These are phyloP conservation scores for Drosophila parabipectinata DNA, from an alignment of 1,140 invertebrate genomes.

Conservation along the genomic window DNA sequence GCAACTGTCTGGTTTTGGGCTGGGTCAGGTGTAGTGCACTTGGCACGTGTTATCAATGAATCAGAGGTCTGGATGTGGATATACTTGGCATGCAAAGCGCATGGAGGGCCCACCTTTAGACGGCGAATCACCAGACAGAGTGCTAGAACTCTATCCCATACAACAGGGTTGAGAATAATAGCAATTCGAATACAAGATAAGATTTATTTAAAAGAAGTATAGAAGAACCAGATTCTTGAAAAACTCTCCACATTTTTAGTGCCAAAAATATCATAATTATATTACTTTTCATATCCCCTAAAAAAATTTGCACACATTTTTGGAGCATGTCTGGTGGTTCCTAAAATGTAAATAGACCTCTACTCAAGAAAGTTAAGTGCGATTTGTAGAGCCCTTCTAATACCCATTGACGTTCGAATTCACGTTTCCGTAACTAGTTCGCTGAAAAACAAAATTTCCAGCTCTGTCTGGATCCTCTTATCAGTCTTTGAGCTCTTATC, in stretches of 20 bases:
- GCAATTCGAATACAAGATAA: neutral
- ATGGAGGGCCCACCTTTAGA: slow-evolving; percentile 41
- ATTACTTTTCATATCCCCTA: too few species aligned
- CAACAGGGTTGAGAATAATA: neutral
- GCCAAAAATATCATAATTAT: too few species aligned
- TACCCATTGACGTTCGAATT: slow-evolving; percentile 20
- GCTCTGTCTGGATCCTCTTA: slow-evolving; percentile 15
- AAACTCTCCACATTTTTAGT: too few species aligned
- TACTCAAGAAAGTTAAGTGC: neutral
- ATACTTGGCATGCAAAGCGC: slow-evolving; percentile 46
- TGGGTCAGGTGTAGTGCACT: slow-evolving; percentile 37
- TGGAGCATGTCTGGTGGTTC: neutral
- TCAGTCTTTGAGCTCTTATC: slow-evolving; percentile 20
- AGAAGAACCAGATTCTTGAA: too few species aligned
- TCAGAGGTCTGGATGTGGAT: slow-evolving; percentile 60
- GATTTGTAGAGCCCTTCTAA: slow-evolving; percentile 6
- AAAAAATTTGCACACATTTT: too few species aligned
- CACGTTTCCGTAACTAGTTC: slow-evolving; percentile 26
- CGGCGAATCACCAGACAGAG: slow-evolving; percentile 9
- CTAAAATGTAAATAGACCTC: slow-evolving; percentile 10
- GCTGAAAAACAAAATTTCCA: slow-evolving; percentile 21
- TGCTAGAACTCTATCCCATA: neutral
- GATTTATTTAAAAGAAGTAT: too few species aligned
- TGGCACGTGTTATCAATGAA: slow-evolving; percentile 66
- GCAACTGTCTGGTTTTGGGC: slow-evolving; percentile 30